Percentiles rank a stretch among this genome's conserved stretches.
phyloP scores from a whole-genome alignment of 2,888 invertebrate species.

The Masnerella sp. region DNA sequence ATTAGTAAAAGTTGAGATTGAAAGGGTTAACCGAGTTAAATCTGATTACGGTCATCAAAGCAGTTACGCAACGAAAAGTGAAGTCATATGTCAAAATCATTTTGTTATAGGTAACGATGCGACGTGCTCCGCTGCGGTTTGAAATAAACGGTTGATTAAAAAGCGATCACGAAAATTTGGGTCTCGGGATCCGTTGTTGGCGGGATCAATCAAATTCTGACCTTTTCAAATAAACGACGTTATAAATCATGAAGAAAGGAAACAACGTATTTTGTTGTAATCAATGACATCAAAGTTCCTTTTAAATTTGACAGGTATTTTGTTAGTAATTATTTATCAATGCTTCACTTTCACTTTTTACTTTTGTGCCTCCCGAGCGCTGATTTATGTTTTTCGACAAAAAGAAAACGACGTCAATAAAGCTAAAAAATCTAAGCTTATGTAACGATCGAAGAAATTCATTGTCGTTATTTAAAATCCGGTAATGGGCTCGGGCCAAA shows the following conservation, averaged over 20 bases:
- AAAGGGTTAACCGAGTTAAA: too few species aligned
- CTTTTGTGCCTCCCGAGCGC: neutral
- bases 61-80: neutral
- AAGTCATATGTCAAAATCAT: constrained; percentile 18
- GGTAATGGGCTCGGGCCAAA: neutral
- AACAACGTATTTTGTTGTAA: constrained; percentile 1
- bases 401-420: too few species aligned
- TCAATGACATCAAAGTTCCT: constrained; percentile 19
- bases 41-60: neutral
- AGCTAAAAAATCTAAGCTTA: too few species aligned
- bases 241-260: constrained; percentile 4
- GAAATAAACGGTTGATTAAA: constrained; percentile 6
- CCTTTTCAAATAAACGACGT: too few species aligned
- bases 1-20: too few species aligned
- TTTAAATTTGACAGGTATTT: constrained; percentile 20
- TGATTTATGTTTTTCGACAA: too few species aligned
- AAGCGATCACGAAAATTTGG: neutral
- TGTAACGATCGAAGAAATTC: too few species aligned
- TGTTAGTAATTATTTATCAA: constrained; percentile 15
- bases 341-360: constrained; percentile 28
- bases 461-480: constrained; percentile 7
- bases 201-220: too few species aligned
- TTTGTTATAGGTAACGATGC: neutral
- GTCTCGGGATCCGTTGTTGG: neutral
- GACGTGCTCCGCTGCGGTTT: constrained; percentile 4